Base-by-base conservation (phyloP, 1,140 invertebrate genomes). In the Oryctes rhinoceros region DNA sequence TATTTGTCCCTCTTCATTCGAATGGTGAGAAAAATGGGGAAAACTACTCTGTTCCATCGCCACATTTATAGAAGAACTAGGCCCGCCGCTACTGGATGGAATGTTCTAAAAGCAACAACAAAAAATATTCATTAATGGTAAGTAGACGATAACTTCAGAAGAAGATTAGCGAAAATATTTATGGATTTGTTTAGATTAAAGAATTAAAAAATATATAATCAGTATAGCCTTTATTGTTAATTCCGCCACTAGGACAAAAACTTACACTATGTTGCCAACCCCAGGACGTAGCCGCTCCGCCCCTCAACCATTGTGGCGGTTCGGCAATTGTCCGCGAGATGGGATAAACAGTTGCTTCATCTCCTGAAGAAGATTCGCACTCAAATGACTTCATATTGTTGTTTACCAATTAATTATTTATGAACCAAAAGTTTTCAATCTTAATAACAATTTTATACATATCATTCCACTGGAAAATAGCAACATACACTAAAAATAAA, bases 1-100 rank as follows among this genome's bases (percentile, higher is more conserved):
- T 79, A 93, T 91, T 83, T 89, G 84, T 88, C 91, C 83, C 89
- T 90, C 80, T 89, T 90, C 85, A 88, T 84, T 90, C 80, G 90
- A 91, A 89, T 81, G 80, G 82, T 88, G 89, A 76, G 86, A 79
- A 78, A 86, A 86, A 10, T 80, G 80, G 18, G 84, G n/a, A 79
- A 84, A 85, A 65, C 78, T 80, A 76, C 75, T 35, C 20, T 80
- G 75, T 81, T 85, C 85, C 53, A 84, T 84, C 74, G 84, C 78
- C 18, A 82, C 49, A n/a, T 80, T 79, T 13, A 86, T 85, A 62
- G 87, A 87, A 83, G 88, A 86, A 84, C 87, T 86, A 84, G 87
- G 86, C 85, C 87, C 86, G 81, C 83, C 82, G 85, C 87, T 87
- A 87, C 88, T 88, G 85, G 87, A 86, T 15, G 83, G 80, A 76